Evolutionary conservation across 2,797 vertebrate genomes (phyloP), one percentile per base, ranked within the genome.

Genomic region (Alosa sapidissima): DNA sequence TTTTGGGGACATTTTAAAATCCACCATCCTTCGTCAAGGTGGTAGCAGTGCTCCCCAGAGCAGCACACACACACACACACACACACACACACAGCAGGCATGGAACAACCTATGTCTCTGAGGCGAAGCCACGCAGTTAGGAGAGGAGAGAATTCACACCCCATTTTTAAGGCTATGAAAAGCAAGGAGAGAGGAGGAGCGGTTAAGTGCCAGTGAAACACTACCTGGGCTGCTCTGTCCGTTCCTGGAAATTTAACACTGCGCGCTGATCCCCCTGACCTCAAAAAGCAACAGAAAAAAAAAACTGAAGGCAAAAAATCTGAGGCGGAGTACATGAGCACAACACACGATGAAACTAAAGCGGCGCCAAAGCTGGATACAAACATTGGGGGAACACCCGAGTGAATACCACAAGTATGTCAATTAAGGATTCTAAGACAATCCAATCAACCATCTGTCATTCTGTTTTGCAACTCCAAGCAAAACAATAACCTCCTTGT

Each of bases 401-500:
- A 78, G 14, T 36, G 2, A 78, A 47, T 21, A 14, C 72, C 72
- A 21, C 72, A 78, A 78, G 36, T 21, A 78, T 47, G 72, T 78
- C 72, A 78, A 78, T 78, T 78, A 78, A 47, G 72, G 72, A 78
- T 47, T 9, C 36, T 21, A 78, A 19, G 72, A 10, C 72, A 21
- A 19, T 36, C 72, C 36, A 78, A 78, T 78, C 72, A 78, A 47
- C 41, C 41, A 78, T 45, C 41, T 78, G 72, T 78, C 48, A 55
- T 78, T 45, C 19, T n/a, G 11, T 54, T 55, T 21, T 8, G 36
- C 55, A 14, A 24, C 55, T 84, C 36, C 14, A 13, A 41, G 45
- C 41, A 81, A 81, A 81, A 78, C 65, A 84, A 84, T 65, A 49
- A 65, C 83, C 65, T 85, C 5, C 24, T 72, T 75, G 16, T 36